These are phyloP conservation scores for Crotalus tigris DNA, from an alignment of 2,113 vertebrate species.

Conservation along the genomic window DNA sequence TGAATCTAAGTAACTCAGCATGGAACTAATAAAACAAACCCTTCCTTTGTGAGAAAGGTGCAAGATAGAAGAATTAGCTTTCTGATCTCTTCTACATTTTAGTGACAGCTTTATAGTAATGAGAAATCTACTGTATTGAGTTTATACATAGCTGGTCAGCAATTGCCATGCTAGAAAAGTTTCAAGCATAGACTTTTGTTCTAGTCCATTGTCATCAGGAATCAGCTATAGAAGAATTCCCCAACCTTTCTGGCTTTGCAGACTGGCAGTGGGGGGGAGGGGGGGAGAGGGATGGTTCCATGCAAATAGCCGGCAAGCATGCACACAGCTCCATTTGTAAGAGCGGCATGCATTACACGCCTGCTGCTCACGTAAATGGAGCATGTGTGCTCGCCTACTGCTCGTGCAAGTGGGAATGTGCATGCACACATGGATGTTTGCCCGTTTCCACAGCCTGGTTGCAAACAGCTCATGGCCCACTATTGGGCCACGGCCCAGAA, in stretches of 20 bases:
- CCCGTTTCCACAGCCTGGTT: background rate
- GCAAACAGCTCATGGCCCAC: background rate
- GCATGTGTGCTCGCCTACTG: background rate
- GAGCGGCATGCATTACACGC: background rate
- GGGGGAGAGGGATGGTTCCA: background rate
- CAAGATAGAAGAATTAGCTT: background rate
- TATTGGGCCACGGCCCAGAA: background rate
- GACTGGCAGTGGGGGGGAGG: accelerated
- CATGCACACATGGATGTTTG: background rate
- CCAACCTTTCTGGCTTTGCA: background rate
- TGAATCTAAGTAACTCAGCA: background rate
- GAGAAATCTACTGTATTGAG: background rate
- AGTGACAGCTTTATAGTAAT: background rate
- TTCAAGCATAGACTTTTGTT: background rate
- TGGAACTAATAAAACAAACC: background rate
- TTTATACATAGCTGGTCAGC: background rate
- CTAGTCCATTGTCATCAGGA: background rate
- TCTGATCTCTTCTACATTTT: background rate
- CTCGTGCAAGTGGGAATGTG: background rate
- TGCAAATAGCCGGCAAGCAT: background rate
- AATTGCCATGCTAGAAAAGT: background rate
- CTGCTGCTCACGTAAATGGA: background rate
- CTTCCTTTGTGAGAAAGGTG: background rate
- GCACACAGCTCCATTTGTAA: background rate
- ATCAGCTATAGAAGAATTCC: background rate